These are phyloP conservation scores for Platysteira castanea DNA, from an alignment of 2,113 vertebrate genomes.

Conservation along the genomic window DNA sequence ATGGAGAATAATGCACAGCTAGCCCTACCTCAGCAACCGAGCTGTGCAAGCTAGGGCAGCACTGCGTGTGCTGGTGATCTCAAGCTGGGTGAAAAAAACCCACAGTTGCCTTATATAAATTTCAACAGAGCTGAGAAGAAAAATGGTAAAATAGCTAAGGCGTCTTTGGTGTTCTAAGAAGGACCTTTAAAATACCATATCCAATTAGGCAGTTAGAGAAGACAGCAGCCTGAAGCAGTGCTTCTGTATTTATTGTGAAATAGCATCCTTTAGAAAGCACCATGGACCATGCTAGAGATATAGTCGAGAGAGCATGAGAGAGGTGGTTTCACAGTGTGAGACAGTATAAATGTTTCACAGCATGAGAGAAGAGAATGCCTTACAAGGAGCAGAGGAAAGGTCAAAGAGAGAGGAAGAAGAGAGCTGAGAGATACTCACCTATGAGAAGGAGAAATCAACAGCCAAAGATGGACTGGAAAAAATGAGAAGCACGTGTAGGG, in stretches of 20 bases:
- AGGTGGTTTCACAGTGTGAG: slow-evolving; percentile 31
- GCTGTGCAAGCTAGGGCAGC: neutral
- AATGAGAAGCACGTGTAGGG: neutral
- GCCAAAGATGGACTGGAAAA: neutral
- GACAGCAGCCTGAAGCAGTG: neutral
- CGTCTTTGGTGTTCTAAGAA: neutral
- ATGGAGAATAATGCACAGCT: neutral
- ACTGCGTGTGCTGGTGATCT: neutral
- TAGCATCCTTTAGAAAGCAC: neutral
- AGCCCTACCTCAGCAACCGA: neutral
- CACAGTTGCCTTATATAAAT: neutral
- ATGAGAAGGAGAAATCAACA: neutral
- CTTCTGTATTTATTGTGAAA: slow-evolving; percentile 6
- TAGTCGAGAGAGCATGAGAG: neutral
- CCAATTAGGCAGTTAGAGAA: neutral
- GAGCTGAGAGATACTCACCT: slow-evolving; percentile 34
- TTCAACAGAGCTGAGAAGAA: neutral
- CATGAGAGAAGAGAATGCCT: neutral
- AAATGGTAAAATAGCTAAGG: neutral
- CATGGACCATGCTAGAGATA: neutral
- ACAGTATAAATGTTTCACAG: slow-evolving; percentile 19
- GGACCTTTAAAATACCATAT: neutral
- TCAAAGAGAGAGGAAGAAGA: slow-evolving; percentile 19
- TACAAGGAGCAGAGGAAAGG: slow-evolving; percentile 14
- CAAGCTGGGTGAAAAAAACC: neutral